These are phyloP conservation scores for Andrena hattorfiana DNA, from an alignment of 2,888 invertebrate species.

Conservation along the genomic window DNA sequence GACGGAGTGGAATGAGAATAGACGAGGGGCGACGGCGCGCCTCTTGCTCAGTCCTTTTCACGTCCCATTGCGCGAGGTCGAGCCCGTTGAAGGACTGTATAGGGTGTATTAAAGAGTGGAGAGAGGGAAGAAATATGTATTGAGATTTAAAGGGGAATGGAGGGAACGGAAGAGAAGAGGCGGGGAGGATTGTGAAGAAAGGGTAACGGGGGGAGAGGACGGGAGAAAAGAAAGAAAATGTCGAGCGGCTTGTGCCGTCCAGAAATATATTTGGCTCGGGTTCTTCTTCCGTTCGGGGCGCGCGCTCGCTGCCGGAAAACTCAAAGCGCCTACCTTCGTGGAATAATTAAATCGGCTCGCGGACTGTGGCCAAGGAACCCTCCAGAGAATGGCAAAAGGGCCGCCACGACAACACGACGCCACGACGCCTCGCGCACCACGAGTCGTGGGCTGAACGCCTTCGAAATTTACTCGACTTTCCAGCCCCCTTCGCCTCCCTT, in stretches of 20 bases:
- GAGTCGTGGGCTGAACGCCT: conserved; percentile 11
- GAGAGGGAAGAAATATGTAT: too few species aligned
- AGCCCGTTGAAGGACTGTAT: too few species aligned
- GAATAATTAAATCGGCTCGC: conserved; percentile 64
- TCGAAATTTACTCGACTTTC: conserved; percentile 45
- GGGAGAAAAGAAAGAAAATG: conserved; percentile 15
- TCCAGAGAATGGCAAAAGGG: conserved; percentile 52
- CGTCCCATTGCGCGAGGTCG: not conserved
- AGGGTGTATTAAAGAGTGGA: not conserved
- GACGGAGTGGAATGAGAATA: conserved; percentile 52
- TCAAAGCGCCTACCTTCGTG: conserved; percentile 61
- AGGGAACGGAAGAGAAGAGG: not conserved
- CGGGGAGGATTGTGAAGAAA: not conserved
- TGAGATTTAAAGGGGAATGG: too few species aligned
- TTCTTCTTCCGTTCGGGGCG: conserved; percentile 68
- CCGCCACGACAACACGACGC: conserved; percentile 20
- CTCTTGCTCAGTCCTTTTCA: not conserved
- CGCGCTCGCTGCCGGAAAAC: conserved; percentile 63
- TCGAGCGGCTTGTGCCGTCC: conserved; percentile 64
- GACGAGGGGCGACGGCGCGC: conserved; percentile 21
- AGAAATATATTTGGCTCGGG: conserved; percentile 76
- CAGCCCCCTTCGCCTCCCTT: not conserved
- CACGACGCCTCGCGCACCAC: conserved; percentile 1
- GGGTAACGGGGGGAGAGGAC: not conserved
- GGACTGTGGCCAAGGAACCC: conserved; percentile 45